Base-by-base conservation (phyloP, 2,797 vertebrate genomes). In the Pseudocheirus occidentalis region DNA sequence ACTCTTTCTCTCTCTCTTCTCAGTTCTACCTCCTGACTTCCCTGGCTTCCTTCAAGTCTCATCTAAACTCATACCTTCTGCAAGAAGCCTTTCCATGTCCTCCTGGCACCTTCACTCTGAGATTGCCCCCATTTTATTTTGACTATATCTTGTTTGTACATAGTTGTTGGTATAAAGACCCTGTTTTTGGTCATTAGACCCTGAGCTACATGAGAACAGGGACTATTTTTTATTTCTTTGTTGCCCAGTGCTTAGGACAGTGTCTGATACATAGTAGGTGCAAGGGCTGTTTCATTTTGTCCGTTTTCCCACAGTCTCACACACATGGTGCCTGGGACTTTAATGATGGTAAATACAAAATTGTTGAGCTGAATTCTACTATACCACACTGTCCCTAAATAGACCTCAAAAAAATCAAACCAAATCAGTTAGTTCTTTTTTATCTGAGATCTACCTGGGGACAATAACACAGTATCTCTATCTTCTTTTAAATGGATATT, bases 401-500 rank as follows among this genome's bases (percentile, higher is more conserved):
- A 89, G 34, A 54, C 28, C 46, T 55, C 34, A 73, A 28, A 5
- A 73, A 81, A 40, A 81, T 62, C n/a, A 81, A 46, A 21, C 7
- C n/a, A 81, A 46, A 81, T 81, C n/a, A 81, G 6, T 46, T 87
- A 31, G 10, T 31, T 92, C 62, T 94, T 95, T 91, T 97, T 96
- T 93, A 92, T 57, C 93, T 66, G 97, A 96, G 62, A 95, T 91
- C 55, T 31, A 95, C 57, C 93, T 40, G 81, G 29, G 87, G 91
- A 95, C 73, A 94, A 95, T 54, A 96, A 54, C 5, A 3, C 87
- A 90, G 29, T 58, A 7, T 73, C 50, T 95, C 92, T 95, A 56
- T 93, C 96, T 97, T 96, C 96, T 98, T 97, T 98, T 58, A 90
- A 97, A 96, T 96, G 96, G 96, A 95, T 97, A 96, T 96, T 97